Conservation (phyloP, 2,797 vertebrate species). For the Chloroceryle inda region DNA sequence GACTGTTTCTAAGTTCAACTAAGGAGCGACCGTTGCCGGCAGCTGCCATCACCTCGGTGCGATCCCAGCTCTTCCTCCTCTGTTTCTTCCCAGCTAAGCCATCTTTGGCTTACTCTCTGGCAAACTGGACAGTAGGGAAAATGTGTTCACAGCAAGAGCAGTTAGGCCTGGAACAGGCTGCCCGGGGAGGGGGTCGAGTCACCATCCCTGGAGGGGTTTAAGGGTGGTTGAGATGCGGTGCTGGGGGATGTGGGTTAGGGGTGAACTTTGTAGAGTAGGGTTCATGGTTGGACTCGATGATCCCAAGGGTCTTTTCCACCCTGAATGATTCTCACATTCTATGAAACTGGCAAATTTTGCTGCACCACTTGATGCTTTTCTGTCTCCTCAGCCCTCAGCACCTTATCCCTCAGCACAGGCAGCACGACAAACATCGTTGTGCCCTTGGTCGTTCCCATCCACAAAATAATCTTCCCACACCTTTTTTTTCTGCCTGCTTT, state of each 20-base stretch:
- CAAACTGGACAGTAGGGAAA: too few relatives aligned
- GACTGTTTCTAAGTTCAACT: conserved; percentile 28
- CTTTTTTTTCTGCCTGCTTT: not conserved
- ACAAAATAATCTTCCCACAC: not conserved
- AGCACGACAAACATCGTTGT: fast-evolving
- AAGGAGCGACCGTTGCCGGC: not conserved
- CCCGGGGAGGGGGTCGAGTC: too few relatives aligned
- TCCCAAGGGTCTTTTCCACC: too few relatives aligned
- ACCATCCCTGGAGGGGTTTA: too few relatives aligned
- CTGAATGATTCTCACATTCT: too few relatives aligned
- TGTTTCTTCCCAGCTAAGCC: not conserved
- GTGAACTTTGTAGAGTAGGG: too few relatives aligned
- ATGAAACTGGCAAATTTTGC: not conserved
- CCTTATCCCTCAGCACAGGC: not conserved
- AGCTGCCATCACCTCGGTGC: conserved; percentile 1
- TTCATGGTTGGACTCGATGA: too few relatives aligned
- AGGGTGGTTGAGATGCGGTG: too few relatives aligned
- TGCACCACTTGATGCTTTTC: not conserved
- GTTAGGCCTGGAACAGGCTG: too few relatives aligned
- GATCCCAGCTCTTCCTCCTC: not conserved
- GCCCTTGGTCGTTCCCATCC: not conserved
- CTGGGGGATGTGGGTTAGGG: too few relatives aligned
- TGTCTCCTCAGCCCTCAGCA: too few relatives aligned
- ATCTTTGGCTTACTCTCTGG: not conserved
- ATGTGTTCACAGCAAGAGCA: too few relatives aligned